Percentiles rank a stretch among this genome's conserved stretches.
phyloP scores from a whole-genome alignment of 2,888 invertebrate species.

The Tethea ocularis region DNA sequence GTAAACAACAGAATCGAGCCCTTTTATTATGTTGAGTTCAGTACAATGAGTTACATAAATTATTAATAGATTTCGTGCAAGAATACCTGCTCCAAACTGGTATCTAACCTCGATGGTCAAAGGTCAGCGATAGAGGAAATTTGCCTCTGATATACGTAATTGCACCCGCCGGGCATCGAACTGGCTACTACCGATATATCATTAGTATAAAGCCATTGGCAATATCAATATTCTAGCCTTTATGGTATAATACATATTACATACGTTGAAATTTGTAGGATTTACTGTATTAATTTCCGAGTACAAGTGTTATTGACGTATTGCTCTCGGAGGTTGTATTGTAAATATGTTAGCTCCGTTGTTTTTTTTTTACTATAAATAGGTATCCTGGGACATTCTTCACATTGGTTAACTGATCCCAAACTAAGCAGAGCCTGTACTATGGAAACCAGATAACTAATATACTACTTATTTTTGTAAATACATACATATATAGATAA shows the following conservation, averaged over 20 bases:
- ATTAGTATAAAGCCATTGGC: constrained; percentile 29
- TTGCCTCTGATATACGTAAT: constrained; percentile 57
- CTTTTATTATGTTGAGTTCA: too few relatives aligned
- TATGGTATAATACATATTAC: background rate
- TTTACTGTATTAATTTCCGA: background rate
- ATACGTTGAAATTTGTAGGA: background rate
- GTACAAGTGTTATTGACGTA: background rate
- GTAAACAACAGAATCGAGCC: background rate
- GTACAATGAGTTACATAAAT: background rate
- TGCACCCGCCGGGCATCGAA: constrained; percentile 52
- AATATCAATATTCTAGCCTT: constrained; percentile 30
- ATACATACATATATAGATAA: too few relatives aligned
- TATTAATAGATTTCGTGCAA: constrained; percentile 18
- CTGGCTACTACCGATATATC: constrained; percentile 35
- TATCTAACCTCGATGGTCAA: constrained; percentile 17
- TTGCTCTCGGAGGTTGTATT: background rate
- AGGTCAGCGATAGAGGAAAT: constrained; percentile 59
- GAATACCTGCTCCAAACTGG: constrained; percentile 29
- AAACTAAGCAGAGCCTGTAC: too few relatives aligned
- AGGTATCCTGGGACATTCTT: too few relatives aligned
- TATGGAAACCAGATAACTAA: too few relatives aligned
- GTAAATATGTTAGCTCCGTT: too few relatives aligned
- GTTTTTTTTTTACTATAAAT: too few relatives aligned
- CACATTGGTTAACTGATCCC: too few relatives aligned
- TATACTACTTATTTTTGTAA: too few relatives aligned